Evolutionary conservation across 2,797 vertebrate species (phyloP).

Genomic region (Phyllotis vaccarum): DNA sequence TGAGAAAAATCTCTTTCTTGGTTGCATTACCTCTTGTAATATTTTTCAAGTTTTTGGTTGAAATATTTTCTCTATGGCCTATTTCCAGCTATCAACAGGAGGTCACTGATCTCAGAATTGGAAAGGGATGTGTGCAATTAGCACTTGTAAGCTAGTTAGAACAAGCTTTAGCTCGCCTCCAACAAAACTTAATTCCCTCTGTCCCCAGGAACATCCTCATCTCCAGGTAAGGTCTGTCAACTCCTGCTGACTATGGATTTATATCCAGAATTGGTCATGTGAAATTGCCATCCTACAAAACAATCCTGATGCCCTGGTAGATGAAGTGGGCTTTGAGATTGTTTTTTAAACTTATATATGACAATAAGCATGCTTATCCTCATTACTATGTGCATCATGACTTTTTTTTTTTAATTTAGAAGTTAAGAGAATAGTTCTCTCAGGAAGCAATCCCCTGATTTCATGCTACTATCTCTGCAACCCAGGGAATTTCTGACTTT

Average conservation of each 20-base stretch:
- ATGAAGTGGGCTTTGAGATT: not conserved
- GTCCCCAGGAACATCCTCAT: not conserved
- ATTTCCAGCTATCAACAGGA: not conserved
- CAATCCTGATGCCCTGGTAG: not conserved
- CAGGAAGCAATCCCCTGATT: not conserved
- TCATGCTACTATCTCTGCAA: not conserved
- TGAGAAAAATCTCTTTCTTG: conserved; percentile 23
- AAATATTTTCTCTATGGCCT: not conserved
- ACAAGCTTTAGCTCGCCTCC: not conserved
- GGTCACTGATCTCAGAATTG: not conserved
- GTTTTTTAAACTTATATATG: not conserved
- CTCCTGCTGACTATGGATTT: not conserved
- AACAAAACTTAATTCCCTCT: not conserved
- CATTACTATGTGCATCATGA: not conserved
- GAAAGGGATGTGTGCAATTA: not conserved
- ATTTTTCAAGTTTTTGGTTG: not conserved
- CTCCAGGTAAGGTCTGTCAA: not conserved
- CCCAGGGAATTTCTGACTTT: not conserved
- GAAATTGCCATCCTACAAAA: not conserved
- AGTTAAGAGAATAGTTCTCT: not conserved
- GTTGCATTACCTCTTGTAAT: not conserved
- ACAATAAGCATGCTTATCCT: not conserved
- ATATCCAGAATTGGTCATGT: not conserved
- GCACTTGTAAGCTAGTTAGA: not conserved
- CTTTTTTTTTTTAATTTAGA: not conserved